Evolutionary conservation across 2,888 invertebrate genomes (phyloP).

Genomic region (Iselma pallidipennis): DNA sequence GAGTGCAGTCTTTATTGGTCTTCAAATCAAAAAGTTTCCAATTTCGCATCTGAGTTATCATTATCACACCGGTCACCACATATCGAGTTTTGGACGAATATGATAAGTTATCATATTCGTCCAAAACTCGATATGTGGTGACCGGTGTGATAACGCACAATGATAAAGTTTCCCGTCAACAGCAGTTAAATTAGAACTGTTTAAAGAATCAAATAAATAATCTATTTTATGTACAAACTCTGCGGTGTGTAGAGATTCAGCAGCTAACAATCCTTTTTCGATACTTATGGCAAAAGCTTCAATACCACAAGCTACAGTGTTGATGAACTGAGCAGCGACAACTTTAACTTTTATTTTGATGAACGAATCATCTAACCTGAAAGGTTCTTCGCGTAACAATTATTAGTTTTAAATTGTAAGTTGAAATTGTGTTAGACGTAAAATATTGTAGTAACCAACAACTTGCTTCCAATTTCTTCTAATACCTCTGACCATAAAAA

Average conservation of each 20-base stretch:
- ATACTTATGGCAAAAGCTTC: neutral
- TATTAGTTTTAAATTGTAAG: neutral
- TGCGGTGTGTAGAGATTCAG: slow-evolving; percentile 15
- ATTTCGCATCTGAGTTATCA: neutral
- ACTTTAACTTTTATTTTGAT: slow-evolving; percentile 23
- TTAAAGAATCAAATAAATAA: slow-evolving; percentile 18
- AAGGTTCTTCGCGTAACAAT: neutral
- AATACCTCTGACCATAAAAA: neutral
- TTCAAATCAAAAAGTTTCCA: slow-evolving; percentile 5
- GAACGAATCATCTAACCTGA: slow-evolving; percentile 6
- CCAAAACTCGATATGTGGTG: slow-evolving; percentile 17
- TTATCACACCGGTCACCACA: too few relatives aligned
- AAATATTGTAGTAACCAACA: neutral
- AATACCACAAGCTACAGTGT: slow-evolving; percentile 14
- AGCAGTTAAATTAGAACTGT: neutral
- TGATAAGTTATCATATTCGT: too few relatives aligned
- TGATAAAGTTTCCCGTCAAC: slow-evolving; percentile 10
- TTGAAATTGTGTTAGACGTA: neutral
- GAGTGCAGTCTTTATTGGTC: slow-evolving; percentile 2
- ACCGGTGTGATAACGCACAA: slow-evolving; percentile 7
- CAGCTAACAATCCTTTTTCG: neutral
- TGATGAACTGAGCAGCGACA: slow-evolving; percentile 15
- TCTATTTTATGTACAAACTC: slow-evolving; percentile 15
- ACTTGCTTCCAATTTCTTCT: neutral
- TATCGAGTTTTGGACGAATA: too few relatives aligned